A percentile compares a stretch with the other conserved stretches of the same genome.
Evolutionary conservation across 1,140 invertebrate species (phyloP).

Genomic region (Calliphora vicina): DNA sequence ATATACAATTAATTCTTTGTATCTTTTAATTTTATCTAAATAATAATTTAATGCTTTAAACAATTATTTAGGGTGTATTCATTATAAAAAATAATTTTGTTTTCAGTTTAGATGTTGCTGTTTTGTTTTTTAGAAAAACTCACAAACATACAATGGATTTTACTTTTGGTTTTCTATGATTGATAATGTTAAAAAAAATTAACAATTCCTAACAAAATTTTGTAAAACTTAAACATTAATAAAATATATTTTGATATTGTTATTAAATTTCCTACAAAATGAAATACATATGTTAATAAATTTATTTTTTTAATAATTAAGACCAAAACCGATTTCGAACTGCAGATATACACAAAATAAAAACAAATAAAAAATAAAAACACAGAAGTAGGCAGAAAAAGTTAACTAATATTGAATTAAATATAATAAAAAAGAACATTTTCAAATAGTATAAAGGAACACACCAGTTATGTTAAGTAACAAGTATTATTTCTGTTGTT

Average conservation of each 20-base stretch:
- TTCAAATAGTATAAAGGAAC: background rate
- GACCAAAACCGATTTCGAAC: background rate
- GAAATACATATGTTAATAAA: no score
- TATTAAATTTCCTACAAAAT: background rate
- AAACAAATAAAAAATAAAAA: background rate
- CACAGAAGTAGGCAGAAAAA: no score
- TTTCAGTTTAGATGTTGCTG: background rate
- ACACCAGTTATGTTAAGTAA: slow-evolving; percentile 1
- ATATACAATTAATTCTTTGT: background rate
- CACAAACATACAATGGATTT: background rate
- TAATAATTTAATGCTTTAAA: background rate
- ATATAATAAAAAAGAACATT: background rate
- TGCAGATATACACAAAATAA: background rate
- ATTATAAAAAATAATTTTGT: background rate
- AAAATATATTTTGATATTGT: background rate
- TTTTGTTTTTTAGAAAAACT: background rate
- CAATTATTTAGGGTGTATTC: background rate
- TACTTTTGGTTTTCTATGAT: background rate
- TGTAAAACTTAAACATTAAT: slow-evolving; percentile 11
- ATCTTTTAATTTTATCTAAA: background rate
- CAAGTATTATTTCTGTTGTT: background rate
- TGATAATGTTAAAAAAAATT: background rate
- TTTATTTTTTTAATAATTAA: background rate
- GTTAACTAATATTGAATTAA: no score
- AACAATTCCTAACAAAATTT: slow-evolving; percentile 8